These are phyloP conservation scores for Salvator merianae DNA, from an alignment of 2,113 vertebrate species.

Conservation along the genomic window DNA sequence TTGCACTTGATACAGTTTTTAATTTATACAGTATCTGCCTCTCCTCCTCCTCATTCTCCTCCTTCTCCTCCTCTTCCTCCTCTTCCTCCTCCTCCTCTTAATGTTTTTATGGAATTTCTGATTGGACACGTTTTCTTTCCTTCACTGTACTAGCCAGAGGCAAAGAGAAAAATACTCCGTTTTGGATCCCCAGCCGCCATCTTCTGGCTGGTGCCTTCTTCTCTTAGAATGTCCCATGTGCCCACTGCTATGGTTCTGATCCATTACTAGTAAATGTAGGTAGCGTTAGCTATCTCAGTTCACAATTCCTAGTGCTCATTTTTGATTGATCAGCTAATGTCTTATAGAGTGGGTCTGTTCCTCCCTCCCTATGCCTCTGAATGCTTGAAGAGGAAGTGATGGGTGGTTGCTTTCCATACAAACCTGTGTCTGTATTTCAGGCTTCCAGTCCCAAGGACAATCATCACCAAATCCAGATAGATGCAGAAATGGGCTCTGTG, in stretches of 20 bases:
- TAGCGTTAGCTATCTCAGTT: neutral
- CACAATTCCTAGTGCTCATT: neutral
- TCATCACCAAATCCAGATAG: neutral
- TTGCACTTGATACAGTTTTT: too few relatives aligned
- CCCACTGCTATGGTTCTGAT: neutral
- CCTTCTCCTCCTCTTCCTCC: too few relatives aligned
- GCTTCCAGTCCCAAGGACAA: neutral
- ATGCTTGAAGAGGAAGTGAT: neutral
- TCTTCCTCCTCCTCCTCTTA: too few relatives aligned
- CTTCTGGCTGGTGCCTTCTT: too few relatives aligned
- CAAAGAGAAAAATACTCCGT: too few relatives aligned
- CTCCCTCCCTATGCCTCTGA: too few relatives aligned
- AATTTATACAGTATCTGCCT: too few relatives aligned
- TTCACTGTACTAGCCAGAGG: too few relatives aligned
- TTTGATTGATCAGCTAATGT: neutral
- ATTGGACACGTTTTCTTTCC: too few relatives aligned
- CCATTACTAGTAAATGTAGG: neutral
- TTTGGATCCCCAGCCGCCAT: too few relatives aligned
- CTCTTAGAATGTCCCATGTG: neutral
- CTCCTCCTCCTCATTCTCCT: too few relatives aligned
- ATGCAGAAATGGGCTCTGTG: constrained; percentile 47
- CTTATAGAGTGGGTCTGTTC: neutral
- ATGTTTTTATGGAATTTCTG: too few relatives aligned
- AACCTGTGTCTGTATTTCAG: constrained; percentile 2
- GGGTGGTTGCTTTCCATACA: neutral